Percentiles rank a stretch among this genome's conserved stretches.
Conservation (phyloP, 2,888 invertebrate genomes). For the Embidobia sp. region DNA sequence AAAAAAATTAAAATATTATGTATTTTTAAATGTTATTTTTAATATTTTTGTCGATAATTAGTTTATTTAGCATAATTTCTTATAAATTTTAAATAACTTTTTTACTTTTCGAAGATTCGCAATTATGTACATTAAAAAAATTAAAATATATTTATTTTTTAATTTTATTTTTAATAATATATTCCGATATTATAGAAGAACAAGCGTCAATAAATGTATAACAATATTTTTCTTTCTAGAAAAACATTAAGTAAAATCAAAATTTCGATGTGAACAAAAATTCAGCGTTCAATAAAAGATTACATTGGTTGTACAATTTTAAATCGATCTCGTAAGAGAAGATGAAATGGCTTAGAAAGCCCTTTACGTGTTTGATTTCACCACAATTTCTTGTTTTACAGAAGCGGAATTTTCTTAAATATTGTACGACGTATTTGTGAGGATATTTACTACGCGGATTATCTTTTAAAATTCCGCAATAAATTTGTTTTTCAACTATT, state of each 20-base stretch:
- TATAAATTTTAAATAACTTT: no score
- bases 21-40: no score
- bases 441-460: slow-evolving; percentile 3
- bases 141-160: no score
- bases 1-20: no score
- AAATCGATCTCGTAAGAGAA: slow-evolving; percentile 17
- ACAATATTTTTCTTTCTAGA: no score
- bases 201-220: no score
- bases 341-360: slow-evolving; percentile 28
- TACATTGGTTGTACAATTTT: slow-evolving; percentile 30
- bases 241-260: slow-evolving; percentile 2
- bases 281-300: slow-evolving; percentile 29
- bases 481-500: neutral
- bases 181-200: no score
- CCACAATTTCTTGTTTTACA: slow-evolving; percentile 15
- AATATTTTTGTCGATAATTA: no score
- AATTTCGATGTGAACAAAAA: slow-evolving; percentile 10
- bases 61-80: no score
- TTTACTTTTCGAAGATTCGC: no score
- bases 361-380: slow-evolving; percentile 24
- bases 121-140: no score
- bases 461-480: neutral
- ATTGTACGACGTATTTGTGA: slow-evolving; percentile 16
- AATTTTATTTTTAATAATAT: no score
- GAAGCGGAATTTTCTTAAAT: slow-evolving; percentile 20